Evolutionary conservation across 2,888 invertebrate species (phyloP).

Genomic region (Synergus laeviventris): DNA sequence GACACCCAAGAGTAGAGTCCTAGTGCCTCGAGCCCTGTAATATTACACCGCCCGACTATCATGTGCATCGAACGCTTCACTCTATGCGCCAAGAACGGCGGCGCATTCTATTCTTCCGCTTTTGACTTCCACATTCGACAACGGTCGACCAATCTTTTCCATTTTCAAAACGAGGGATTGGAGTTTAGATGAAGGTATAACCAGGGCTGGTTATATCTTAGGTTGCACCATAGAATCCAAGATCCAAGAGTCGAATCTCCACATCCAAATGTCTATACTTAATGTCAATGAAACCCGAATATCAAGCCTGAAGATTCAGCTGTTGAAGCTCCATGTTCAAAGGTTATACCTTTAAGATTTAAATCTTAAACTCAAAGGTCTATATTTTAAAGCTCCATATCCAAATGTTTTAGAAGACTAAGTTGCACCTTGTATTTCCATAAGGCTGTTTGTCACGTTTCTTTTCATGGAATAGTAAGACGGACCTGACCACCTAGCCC

Average conservation of each 20-base stretch:
- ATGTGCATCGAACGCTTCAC: slow-evolving; percentile 55
- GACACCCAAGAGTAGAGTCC: slow-evolving; percentile 67
- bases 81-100: slow-evolving; percentile 45
- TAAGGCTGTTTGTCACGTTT: background rate
- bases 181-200: background rate
- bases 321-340: no score
- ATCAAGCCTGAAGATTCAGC: no score
- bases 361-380: no score
- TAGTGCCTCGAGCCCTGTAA: slow-evolving; percentile 68
- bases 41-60: slow-evolving; percentile 68
- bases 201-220: background rate
- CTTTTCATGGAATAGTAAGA: background rate
- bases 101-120: slow-evolving; percentile 26
- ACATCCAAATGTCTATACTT: no score
- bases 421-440: background rate
- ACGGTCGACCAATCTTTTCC: slow-evolving; percentile 9
- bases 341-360: no score
- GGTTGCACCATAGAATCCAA: background rate
- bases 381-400: no score
- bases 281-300: no score
- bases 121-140: slow-evolving; percentile 20
- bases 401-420: background rate
- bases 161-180: slow-evolving; percentile 19
- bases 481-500: slow-evolving; percentile 42
- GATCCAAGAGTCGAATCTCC: no score